Evolutionary conservation across 2,797 vertebrate genomes (phyloP).

Genomic region (Caiman crocodilus): DNA sequence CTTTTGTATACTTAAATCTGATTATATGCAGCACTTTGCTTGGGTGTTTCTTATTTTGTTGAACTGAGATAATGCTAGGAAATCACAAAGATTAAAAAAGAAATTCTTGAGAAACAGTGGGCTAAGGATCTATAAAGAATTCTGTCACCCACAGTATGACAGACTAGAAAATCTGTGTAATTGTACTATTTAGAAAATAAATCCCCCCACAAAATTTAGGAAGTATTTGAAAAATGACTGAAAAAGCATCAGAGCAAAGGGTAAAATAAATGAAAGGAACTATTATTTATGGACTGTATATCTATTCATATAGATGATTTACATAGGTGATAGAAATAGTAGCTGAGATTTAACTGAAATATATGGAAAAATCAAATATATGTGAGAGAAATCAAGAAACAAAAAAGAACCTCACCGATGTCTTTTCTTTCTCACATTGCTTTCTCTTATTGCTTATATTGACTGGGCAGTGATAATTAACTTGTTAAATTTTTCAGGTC

Average conservation of each 20-base stretch:
- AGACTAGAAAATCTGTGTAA: neutral
- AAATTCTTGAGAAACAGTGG: neutral
- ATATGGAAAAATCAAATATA: neutral
- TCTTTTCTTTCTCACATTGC: neutral
- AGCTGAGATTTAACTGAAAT: neutral
- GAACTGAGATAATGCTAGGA: neutral
- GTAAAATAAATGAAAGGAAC: neutral
- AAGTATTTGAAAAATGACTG: neutral
- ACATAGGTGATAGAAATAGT: neutral
- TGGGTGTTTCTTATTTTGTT: neutral
- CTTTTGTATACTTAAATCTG: neutral
- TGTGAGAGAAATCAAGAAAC: neutral
- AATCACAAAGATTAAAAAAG: neutral
- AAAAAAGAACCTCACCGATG: neutral
- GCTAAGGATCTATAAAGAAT: neutral
- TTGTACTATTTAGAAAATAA: neutral
- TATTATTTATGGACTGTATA: neutral
- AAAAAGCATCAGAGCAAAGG: neutral
- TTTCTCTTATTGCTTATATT: neutral
- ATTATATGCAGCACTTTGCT: neutral
- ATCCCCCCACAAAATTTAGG: neutral
- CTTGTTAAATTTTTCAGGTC: neutral
- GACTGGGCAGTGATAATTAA: neutral
- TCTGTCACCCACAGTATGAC: neutral
- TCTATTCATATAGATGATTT: neutral